Evolutionary conservation across 2,797 vertebrate genomes (phyloP).

Genomic region (Danio albolineatus): DNA sequence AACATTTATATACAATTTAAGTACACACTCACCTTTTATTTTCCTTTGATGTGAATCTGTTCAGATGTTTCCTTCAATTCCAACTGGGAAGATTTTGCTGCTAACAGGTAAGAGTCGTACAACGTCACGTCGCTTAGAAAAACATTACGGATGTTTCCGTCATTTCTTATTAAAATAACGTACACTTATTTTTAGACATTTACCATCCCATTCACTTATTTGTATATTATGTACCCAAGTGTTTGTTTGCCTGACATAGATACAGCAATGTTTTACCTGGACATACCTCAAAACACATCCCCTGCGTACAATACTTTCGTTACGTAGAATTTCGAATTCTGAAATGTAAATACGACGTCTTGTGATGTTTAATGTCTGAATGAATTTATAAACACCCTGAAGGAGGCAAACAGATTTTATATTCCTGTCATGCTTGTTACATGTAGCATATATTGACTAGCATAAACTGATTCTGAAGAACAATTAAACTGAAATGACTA

Average conservation of each 20-base stretch:
- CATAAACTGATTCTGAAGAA: neutral
- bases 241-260: no score
- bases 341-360: neutral
- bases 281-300: no score
- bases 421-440: neutral
- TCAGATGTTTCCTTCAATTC: neutral
- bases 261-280: no score
- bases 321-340: neutral
- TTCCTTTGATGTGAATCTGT: neutral
- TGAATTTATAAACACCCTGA: neutral
- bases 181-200: neutral
- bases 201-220: neutral
- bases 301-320: no score
- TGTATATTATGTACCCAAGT: neutral
- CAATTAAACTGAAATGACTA: neutral
- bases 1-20: neutral
- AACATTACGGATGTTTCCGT: neutral
- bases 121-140: neutral
- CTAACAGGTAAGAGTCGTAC: neutral
- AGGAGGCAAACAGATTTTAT: neutral
- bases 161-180: no score
- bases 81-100: neutral
- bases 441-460: neutral
- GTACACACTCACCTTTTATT: neutral
- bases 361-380: neutral